Base-by-base conservation (phyloP, 2,888 invertebrate species). In the Melikaiella ostensackeni region DNA sequence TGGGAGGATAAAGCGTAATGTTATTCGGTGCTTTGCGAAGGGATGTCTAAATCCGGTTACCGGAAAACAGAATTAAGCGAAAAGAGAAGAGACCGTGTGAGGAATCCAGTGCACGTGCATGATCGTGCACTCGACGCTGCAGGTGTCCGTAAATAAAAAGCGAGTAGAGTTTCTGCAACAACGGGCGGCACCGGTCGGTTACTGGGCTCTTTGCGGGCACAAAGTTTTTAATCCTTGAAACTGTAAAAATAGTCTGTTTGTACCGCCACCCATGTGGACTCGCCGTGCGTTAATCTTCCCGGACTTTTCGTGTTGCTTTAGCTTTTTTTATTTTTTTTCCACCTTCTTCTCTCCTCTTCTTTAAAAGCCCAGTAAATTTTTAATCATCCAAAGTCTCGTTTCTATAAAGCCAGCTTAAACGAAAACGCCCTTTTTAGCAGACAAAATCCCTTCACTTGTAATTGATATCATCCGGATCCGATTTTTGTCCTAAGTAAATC, bases 121-220 rank as follows among this genome's bases (percentile, higher is more conserved):
- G 82, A 82, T 78, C 80, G 81, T 80, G 76, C 76, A 63, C 75
- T 79, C 55, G 66, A 42, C 74, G 76, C 75, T 75, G 85, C 85
- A 87, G 85, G 84, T 87, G 85, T 87, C 86, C 86, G 86, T 86
- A 85, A 86, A 87, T 87, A 87, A 86, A 86, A 87, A 84, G 84
- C 83, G 84, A 82, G 84, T 81, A 84, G 86, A 83, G 83, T 84
- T 85, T 86, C 84, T 82, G 83, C 84, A 80, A 77, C 82, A 86
- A 82, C 86, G 84, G 84, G 78, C 75, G 78, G 77, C 46, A 61
- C 75, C 73, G 77, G 77, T 75, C 76, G 70, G 70, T 76, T 73
- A 50, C 61, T 66, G 75, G 75, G 70, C 74, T 77, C 81, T 80
- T 80, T 77, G 77, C 79, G 55, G 79, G 75, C 70, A 77, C 80